A percentile compares a stretch with the other conserved stretches of the same genome.
These are phyloP conservation scores for Chelidonichthys spinosus DNA, from an alignment of 2,797 vertebrate genomes.

Conservation along the genomic window DNA sequence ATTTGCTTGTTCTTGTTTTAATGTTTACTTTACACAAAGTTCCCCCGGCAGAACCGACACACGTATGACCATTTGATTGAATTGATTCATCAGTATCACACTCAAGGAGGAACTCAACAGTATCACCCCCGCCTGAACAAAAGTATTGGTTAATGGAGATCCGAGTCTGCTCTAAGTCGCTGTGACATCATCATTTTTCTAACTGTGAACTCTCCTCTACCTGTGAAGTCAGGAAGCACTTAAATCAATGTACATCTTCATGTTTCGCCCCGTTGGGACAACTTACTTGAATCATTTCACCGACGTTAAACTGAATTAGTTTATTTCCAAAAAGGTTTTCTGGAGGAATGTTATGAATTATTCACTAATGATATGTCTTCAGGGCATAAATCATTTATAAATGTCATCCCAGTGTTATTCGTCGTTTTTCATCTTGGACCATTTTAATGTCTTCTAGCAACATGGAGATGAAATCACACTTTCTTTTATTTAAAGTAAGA, in stretches of 20 bases:
- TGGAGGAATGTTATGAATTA: slow-evolving; percentile 51
- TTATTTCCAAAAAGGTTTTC: slow-evolving; percentile 33
- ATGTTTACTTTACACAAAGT: slow-evolving; percentile 1
- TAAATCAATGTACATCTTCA: neutral
- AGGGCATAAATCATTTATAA: slow-evolving; percentile 59
- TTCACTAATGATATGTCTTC: slow-evolving; percentile 50
- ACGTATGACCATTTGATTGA: neutral
- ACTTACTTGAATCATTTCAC: slow-evolving; percentile 27
- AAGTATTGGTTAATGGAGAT: slow-evolving; percentile 27
- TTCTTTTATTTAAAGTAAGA: slow-evolving; percentile 7
- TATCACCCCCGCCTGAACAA: neutral
- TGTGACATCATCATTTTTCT: slow-evolving; percentile 12
- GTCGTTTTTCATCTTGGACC: slow-evolving; percentile 44
- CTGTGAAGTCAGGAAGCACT: slow-evolving; percentile 17
- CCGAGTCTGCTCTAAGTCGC: slow-evolving; percentile 10
- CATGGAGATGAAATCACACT: slow-evolving; percentile 17
- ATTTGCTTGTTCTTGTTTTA: neutral
- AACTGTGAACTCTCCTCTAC: neutral
- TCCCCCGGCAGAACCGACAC: neutral
- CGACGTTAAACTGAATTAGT: slow-evolving; percentile 29
- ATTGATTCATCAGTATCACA: slow-evolving; percentile 22
- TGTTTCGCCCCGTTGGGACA: neutral
- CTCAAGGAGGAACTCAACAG: neutral
- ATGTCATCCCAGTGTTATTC: slow-evolving; percentile 46
- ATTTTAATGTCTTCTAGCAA: slow-evolving; percentile 37